Conservation (phyloP, 2,113 vertebrate genomes). For the Xenotilapia longispinis region DNA sequence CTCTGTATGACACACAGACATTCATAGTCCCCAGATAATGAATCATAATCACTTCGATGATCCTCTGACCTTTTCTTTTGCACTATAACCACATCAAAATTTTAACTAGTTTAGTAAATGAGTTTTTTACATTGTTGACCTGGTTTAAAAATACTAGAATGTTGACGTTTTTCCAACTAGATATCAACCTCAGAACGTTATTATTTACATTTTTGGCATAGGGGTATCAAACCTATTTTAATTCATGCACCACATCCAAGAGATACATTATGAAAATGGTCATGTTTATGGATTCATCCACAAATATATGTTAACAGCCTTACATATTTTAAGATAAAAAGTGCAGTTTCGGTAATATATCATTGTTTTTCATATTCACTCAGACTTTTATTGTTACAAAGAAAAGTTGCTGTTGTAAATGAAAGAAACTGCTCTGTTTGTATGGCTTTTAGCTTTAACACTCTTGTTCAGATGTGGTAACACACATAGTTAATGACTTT, state of each 20-base stretch:
- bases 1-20: background rate
- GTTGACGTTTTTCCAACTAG: background rate
- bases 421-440: background rate
- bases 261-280: background rate
- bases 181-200: background rate
- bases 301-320: background rate
- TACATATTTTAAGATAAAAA: background rate
- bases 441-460: background rate
- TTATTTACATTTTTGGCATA: background rate
- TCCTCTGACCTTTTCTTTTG: background rate
- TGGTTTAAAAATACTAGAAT: background rate
- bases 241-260: background rate
- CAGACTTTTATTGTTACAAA: background rate
- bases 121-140: background rate
- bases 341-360: rapidly evolving
- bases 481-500: background rate
- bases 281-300: background rate
- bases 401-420: background rate
- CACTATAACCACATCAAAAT: background rate
- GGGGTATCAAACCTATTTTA: background rate
- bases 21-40: background rate
- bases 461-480: background rate
- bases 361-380: background rate
- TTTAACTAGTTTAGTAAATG: background rate
- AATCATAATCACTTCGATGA: background rate